Conservation (phyloP, 2,797 vertebrate species). For the Ficedula albicollis region DNA sequence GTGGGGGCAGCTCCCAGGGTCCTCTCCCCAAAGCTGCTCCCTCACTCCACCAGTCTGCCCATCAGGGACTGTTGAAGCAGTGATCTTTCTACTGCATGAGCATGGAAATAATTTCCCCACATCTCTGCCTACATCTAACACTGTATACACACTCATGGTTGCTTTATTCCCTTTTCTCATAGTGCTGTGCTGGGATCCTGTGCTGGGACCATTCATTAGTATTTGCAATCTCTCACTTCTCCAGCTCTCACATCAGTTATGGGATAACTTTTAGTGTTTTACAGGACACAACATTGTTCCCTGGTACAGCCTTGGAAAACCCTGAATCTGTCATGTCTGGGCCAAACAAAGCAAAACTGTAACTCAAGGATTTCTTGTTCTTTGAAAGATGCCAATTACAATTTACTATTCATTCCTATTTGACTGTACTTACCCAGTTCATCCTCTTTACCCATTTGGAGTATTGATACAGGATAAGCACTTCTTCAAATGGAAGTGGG, state of each 20-base stretch:
- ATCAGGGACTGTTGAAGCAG: neutral
- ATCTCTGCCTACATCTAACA: neutral
- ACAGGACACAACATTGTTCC: neutral
- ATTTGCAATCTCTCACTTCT: neutral
- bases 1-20: neutral
- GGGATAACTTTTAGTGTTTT: neutral
- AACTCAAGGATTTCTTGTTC: neutral
- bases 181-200: neutral
- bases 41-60: accelerated
- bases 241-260: neutral
- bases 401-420: neutral
- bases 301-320: neutral
- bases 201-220: neutral
- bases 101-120: neutral
- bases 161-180: neutral
- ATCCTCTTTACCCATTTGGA: neutral
- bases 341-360: neutral
- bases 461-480: neutral
- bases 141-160: neutral
- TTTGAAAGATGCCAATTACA: neutral
- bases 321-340: neutral
- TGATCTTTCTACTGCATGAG: neutral
- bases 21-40: neutral
- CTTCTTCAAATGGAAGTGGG: neutral
- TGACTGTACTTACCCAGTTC: neutral